These are phyloP conservation scores for Eulemur mongoz DNA, from an alignment of 2,797 vertebrate species.

Conservation along the genomic window DNA sequence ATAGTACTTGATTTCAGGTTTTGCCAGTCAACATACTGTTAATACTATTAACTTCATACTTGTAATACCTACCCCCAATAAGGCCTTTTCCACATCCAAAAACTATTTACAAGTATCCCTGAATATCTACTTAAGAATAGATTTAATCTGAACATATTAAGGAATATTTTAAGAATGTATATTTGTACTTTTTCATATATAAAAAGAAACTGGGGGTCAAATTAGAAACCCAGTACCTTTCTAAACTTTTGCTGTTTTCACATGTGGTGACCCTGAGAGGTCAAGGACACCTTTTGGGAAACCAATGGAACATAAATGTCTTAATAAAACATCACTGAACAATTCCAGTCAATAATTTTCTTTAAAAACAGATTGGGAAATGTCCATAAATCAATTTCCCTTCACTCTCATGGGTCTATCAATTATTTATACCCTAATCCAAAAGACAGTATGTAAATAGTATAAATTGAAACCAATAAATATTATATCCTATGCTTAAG, in stretches of 20 bases:
- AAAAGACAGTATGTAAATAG: background rate
- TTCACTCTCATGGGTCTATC: background rate
- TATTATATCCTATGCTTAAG: background rate
- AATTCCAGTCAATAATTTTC: slow-evolving; percentile 25
- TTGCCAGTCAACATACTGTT: background rate
- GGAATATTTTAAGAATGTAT: background rate
- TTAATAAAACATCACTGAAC: background rate
- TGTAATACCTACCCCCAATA: background rate
- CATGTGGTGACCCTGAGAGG: background rate
- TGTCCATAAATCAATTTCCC: background rate
- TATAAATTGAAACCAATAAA: slow-evolving; percentile 37
- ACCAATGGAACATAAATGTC: background rate
- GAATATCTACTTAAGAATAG: background rate
- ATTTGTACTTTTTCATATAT: background rate
- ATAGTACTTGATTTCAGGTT: slow-evolving; percentile 10
- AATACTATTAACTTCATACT: background rate
- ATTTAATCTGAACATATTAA: slow-evolving; percentile 21
- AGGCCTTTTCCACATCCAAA: background rate
- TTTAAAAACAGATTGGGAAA: slow-evolving; percentile 22
- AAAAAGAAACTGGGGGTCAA: background rate
- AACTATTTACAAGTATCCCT: background rate
- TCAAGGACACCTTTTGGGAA: background rate
- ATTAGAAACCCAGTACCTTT: slow-evolving; percentile 34
- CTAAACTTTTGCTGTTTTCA: background rate
- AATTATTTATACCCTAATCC: background rate